phyloP scores from a whole-genome alignment of 1,140 invertebrate species.

The Megalopta genalis region DNA sequence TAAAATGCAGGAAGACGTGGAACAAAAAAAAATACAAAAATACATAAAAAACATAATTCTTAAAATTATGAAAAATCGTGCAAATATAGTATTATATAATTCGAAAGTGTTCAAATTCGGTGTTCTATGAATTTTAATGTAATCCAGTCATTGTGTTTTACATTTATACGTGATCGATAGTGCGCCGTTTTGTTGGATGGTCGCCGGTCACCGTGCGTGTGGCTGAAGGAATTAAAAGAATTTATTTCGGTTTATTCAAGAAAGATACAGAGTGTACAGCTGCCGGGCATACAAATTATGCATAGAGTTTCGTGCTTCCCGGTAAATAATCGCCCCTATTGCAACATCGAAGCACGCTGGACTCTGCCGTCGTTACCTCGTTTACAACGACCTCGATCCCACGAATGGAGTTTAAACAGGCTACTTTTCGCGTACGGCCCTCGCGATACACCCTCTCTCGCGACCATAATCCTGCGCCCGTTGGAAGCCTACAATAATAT shows the following conservation, averaged over 20 bases:
- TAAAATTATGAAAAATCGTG: no score
- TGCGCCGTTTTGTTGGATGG: constrained; percentile 12
- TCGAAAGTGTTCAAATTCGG: no score
- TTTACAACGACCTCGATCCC: constrained; percentile 45
- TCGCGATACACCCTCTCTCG: constrained; percentile 15
- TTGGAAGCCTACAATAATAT: neutral
- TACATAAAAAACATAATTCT: no score
- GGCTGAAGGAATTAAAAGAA: constrained; percentile 69
- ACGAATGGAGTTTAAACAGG: constrained; percentile 36
- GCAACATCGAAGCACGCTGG: constrained; percentile 45
- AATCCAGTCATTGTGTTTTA: no score
- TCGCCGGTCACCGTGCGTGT: constrained; percentile 6
- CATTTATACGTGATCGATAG: no score
- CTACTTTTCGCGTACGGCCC: constrained; percentile 4
- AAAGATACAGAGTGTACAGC: constrained; percentile 70
- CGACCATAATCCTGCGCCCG: neutral
- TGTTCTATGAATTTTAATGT: no score
- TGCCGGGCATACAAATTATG: constrained; percentile 63
- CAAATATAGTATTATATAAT: no score
- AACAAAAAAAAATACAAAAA: no score
- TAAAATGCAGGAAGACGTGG: no score
- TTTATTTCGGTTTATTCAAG: constrained; percentile 72
- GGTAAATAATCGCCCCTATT: constrained; percentile 50
- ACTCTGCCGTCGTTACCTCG: constrained; percentile 37
- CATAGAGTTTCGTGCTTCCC: constrained; percentile 45